phyloP scores from a whole-genome alignment of 1,140 invertebrate species.

The Cepaea nemoralis region DNA sequence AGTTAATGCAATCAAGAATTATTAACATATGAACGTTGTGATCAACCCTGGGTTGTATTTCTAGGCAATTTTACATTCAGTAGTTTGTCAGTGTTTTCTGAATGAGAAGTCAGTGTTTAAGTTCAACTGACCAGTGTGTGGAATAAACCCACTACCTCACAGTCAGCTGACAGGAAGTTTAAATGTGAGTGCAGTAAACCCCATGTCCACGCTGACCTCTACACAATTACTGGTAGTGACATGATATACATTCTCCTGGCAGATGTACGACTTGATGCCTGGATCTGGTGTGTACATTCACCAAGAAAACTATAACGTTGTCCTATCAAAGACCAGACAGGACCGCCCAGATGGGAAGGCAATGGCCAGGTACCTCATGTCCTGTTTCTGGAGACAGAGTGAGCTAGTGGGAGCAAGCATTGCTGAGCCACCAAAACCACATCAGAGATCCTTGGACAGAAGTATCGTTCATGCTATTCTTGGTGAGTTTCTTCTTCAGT shows the following conservation, averaged over 20 bases:
- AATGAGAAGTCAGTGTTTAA: no score
- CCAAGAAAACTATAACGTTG: slow-evolving; percentile 47
- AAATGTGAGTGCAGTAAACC: no score
- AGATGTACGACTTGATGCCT: slow-evolving; percentile 46
- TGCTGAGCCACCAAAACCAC: slow-evolving; percentile 46
- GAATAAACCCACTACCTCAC: no score
- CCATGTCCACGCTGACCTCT: no score
- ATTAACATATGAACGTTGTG: no score
- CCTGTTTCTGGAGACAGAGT: slow-evolving; percentile 47
- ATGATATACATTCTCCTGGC: neutral
- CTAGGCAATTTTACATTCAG: no score
- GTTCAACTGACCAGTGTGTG: no score
- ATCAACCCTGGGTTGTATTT: no score
- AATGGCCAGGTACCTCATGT: slow-evolving; percentile 49
- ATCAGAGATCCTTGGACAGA: slow-evolving; percentile 44
- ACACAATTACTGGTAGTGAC: no score
- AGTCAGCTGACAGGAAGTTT: no score
- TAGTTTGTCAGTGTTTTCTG: no score
- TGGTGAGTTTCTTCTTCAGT: slow-evolving; percentile 33
- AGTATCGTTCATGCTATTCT: slow-evolving; percentile 47
- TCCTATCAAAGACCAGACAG: slow-evolving; percentile 43
- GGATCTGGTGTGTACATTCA: slow-evolving; percentile 47
- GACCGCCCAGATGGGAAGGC: slow-evolving; percentile 47
- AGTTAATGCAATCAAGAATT: no score
- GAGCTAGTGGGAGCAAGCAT: slow-evolving; percentile 48